Evolutionary conservation across 37 sponge, comb jelly and placozoan species (phyloP), one percentile per base, ranked within the genome.

Genomic region (Petrosia ficiformis): DNA sequence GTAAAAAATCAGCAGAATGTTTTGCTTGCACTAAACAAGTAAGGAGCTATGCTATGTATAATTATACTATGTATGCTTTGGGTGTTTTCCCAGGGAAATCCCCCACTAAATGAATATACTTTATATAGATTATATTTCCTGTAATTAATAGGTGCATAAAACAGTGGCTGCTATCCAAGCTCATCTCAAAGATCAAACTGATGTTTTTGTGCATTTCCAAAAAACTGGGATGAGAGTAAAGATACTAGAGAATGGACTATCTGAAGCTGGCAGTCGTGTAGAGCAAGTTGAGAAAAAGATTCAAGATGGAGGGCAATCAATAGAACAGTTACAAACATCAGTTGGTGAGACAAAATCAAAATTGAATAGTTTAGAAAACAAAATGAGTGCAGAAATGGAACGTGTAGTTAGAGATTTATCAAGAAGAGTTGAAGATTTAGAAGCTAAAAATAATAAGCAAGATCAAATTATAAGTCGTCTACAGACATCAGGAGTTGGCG

Each of bases 31-130:
- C 8, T 19, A 48, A 8, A 48, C 8, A 48, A 14, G 54, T 48
- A 48, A 48, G 14, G 54, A 19, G 31, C 39, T 59, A 21, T 80
- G 87, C 38, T 5, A 37, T n/a, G 63, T 72, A 25, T 87, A 80
- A 28, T 5, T 71, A 22, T 24, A 67, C 32, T 64, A 80, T 75
- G 33, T 24, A 72, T 30, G 8, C 34, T 34, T 71, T 39, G 66
- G 77, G 77, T 26, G 38, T 36, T 76, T 26, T 44, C 77, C 44
- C 30, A 66, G 77, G 77, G 52, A 64, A 5, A 58, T 52, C 65
- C 67, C 67, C 4, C 14, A 32, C 28, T 14, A 48, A 48, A 19
- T 48, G 8, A 48, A 19, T 48, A 48, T 48, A 19, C 14, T 8
- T 48, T 19, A 48, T 14, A 19, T 48, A 48, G 54, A 8, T 48